These are phyloP conservation scores for Sycophila texana DNA, from an alignment of 2,888 invertebrate species.

Conservation along the genomic window DNA sequence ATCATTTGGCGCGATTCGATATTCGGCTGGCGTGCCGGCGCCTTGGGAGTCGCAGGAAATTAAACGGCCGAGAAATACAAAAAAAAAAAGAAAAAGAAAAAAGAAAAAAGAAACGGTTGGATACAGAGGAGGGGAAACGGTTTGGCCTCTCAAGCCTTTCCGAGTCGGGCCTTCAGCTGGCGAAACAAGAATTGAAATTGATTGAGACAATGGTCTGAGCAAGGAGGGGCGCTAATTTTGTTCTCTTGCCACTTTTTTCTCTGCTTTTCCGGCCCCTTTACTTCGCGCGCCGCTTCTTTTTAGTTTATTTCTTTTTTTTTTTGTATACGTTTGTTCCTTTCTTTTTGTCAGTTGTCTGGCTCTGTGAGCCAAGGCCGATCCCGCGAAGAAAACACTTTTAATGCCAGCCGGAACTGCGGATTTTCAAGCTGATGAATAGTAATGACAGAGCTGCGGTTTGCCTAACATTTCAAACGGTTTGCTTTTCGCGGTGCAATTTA, in stretches of 20 bases:
- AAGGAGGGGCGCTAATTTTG: not conserved
- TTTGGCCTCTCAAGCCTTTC: not conserved
- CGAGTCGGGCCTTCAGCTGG: not conserved
- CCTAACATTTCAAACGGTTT: conserved; percentile 12
- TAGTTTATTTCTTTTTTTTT: too few species aligned
- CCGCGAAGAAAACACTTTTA: not conserved
- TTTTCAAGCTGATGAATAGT: conserved; percentile 46
- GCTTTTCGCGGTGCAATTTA: not conserved
- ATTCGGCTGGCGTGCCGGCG: conserved; percentile 54
- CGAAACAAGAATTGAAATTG: conserved; percentile 46
- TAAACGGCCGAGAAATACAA: conserved; percentile 26
- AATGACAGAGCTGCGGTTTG: conserved; percentile 23
- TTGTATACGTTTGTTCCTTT: not conserved
- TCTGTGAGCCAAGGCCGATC: too few species aligned
- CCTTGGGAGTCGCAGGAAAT: conserved; percentile 56
- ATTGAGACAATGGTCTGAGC: conserved; percentile 42
- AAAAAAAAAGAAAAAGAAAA: not conserved
- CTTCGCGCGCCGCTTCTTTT: not conserved
- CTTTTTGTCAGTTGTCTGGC: not conserved
- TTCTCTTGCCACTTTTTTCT: conserved; percentile 4
- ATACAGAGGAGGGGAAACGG: not conserved
- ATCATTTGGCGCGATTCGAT: conserved; percentile 51
- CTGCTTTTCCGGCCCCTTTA: not conserved
- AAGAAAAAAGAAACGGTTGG: not conserved
- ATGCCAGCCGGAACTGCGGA: conserved; percentile 38